Percentiles rank a stretch among this genome's conserved stretches.
phyloP scores from a whole-genome alignment of 2,888 invertebrate genomes.

The Athalia circularis region DNA sequence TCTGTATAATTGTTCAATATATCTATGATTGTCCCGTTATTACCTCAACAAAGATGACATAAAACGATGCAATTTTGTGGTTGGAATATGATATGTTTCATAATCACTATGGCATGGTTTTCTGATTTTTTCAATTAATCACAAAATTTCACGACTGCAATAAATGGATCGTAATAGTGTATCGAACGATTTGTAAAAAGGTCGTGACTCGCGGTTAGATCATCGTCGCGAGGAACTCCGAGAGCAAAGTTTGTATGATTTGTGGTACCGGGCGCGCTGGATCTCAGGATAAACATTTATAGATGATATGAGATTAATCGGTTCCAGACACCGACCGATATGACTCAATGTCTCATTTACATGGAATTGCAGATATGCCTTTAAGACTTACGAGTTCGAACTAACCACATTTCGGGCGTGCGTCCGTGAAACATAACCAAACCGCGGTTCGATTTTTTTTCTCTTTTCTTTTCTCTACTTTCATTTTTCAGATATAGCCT shows the following conservation, averaged over 20 bases:
- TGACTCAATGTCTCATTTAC: slow-evolving; percentile 29
- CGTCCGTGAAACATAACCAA: too few relatives aligned
- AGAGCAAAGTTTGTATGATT: not conserved
- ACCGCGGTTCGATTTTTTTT: not conserved
- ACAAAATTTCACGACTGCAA: slow-evolving; percentile 40
- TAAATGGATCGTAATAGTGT: not conserved
- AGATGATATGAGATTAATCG: slow-evolving; percentile 16
- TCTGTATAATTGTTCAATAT: too few relatives aligned
- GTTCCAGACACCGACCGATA: slow-evolving; percentile 3
- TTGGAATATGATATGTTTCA: too few relatives aligned
- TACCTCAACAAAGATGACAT: too few relatives aligned
- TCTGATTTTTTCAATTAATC: too few relatives aligned
- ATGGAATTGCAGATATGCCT: not conserved
- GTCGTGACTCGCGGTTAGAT: slow-evolving; percentile 38
- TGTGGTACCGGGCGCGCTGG: not conserved
- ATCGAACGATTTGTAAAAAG: slow-evolving; percentile 28
- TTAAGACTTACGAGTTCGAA: too few relatives aligned
- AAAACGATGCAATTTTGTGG: too few relatives aligned
- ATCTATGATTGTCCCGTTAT: too few relatives aligned
- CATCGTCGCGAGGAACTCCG: not conserved
- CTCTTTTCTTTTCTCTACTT: not conserved
- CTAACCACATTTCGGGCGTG: too few relatives aligned
- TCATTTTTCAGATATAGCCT: too few relatives aligned
- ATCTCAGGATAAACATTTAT: not conserved
- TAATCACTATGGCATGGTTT: too few relatives aligned